These are phyloP conservation scores for Todus mexicanus DNA, from an alignment of 2,797 vertebrate genomes.

Conservation along the genomic window DNA sequence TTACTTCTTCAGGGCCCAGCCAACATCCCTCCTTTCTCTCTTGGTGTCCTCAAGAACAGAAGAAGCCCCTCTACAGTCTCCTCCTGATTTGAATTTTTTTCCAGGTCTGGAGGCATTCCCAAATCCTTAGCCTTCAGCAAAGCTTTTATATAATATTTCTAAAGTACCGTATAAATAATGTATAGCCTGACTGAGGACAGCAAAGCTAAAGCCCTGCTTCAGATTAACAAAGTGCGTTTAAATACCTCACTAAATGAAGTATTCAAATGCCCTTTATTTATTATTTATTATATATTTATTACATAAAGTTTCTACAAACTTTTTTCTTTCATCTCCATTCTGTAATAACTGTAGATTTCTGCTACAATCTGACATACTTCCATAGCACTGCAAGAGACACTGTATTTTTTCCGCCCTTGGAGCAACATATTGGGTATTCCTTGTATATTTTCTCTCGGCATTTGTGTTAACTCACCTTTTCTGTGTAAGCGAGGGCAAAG, in stretches of 20 bases:
- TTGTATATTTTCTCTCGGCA: not conserved
- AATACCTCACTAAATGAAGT: not conserved
- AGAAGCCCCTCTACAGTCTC: not conserved
- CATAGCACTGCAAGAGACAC: not conserved
- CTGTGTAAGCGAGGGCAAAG: accelerated
- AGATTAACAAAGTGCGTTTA: not conserved
- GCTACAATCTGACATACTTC: not conserved
- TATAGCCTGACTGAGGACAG: not conserved
- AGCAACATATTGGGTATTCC: not conserved
- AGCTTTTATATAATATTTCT: not conserved
- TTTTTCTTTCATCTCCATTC: not conserved
- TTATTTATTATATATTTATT: too few species aligned
- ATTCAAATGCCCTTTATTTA: too few species aligned
- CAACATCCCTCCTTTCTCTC: not conserved
- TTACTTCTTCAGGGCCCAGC: not conserved
- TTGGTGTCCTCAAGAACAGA: not conserved
- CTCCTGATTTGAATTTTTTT: not conserved
- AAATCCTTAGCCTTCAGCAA: not conserved
- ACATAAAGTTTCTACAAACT: not conserved
- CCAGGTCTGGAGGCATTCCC: not conserved
- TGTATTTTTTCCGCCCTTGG: not conserved
- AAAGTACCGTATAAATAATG: not conserved
- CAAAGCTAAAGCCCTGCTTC: not conserved
- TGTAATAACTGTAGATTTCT: not conserved
- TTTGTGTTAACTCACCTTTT: not conserved